Percentiles rank a stretch among this genome's conserved stretches.
Conservation (phyloP, 2,888 invertebrate genomes). For the Cephus runcator region DNA sequence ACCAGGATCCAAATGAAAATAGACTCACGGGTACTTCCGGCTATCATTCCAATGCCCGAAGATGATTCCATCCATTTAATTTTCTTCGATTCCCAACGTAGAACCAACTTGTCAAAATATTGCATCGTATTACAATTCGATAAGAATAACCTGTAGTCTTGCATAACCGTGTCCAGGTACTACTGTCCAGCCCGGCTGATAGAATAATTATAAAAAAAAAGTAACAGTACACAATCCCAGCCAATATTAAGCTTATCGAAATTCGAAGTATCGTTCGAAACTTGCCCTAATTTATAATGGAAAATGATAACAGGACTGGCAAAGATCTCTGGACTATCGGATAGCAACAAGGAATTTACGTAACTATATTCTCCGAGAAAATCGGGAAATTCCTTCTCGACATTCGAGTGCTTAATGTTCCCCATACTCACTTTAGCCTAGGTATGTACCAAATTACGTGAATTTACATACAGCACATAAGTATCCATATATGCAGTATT, state of each 20-base stretch:
- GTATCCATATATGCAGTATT: neutral
- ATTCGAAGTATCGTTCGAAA: neutral
- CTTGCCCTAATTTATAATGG: neutral
- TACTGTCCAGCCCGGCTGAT: no score
- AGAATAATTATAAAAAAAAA: no score
- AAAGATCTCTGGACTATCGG: neutral
- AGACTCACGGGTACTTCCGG: neutral
- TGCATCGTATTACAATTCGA: no score
- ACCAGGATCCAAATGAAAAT: neutral
- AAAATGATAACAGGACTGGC: neutral
- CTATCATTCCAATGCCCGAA: no score
- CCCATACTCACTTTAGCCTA: neutral
- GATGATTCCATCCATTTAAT: no score
- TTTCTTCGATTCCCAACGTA: no score
- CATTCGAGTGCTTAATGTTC: neutral
- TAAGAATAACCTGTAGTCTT: no score
- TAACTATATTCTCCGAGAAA: neutral
- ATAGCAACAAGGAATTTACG: neutral
- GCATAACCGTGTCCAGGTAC: no score
- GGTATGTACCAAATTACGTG: neutral
- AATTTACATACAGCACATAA: neutral
- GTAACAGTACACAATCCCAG: neutral
- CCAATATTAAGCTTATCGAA: neutral
- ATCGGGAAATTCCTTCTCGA: neutral
- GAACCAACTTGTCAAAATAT: no score